Evolutionary conservation across 2,888 invertebrate genomes (phyloP).

Genomic region (Chymomyza amoena): DNA sequence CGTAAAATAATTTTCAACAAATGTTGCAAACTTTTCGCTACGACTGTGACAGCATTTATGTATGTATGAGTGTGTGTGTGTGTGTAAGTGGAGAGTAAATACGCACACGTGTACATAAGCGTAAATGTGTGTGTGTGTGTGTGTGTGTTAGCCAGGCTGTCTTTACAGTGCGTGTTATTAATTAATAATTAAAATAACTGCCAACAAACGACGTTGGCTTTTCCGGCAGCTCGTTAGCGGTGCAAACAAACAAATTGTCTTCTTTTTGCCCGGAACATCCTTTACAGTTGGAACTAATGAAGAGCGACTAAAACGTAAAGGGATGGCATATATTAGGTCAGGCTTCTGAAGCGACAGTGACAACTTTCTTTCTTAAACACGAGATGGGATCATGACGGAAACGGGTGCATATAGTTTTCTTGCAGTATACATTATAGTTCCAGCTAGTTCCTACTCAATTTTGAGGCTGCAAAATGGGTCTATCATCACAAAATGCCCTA

Average conservation of each 20-base stretch:
- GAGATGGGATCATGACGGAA: too few species aligned
- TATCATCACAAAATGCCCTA: too few species aligned
- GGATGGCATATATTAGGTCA: neutral
- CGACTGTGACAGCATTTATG: constrained; percentile 30
- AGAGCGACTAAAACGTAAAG: neutral
- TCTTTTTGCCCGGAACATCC: neutral
- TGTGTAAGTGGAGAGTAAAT: neutral
- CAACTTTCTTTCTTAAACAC: too few species aligned
- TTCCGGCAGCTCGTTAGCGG: constrained; percentile 26
- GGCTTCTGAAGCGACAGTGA: neutral
- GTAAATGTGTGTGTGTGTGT: neutral
- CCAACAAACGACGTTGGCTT: neutral
- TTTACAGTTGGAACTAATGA: neutral
- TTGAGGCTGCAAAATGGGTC: too few species aligned
- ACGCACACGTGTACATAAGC: neutral
- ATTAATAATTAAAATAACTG: constrained; percentile 63
- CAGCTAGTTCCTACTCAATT: too few species aligned
- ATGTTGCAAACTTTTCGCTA: constrained; percentile 55
- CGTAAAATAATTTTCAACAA: constrained; percentile 36
- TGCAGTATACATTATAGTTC: too few species aligned
- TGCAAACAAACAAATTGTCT: neutral
- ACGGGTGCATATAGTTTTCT: too few species aligned
- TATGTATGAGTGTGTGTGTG: neutral
- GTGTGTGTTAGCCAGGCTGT: neutral
- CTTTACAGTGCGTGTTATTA: constrained; percentile 56